Evolutionary conservation across 2,797 vertebrate genomes (phyloP), one percentile per base, ranked within the genome.

Genomic region (Sebastes iracundus): DNA sequence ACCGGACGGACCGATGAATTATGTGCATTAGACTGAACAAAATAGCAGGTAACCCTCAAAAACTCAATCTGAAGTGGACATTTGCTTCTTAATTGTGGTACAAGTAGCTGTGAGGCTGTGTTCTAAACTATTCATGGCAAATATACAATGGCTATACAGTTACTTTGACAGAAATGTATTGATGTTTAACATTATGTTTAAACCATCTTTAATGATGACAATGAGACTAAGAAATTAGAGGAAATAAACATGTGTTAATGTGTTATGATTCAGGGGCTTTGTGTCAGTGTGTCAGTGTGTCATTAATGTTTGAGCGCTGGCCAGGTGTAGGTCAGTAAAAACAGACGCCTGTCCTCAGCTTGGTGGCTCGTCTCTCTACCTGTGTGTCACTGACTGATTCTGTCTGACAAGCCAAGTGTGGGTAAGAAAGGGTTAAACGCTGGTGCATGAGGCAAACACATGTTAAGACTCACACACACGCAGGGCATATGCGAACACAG

Each of bases 391-490:
- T 18, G 33, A n/a, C 66, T 23, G 60, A 58, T 52, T 38, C 46
- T 20, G 18, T 46, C 46, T 74, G 63, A 78, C 5, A 4, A 78
- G 77, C 11, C 32, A 75, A 61, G 64, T 4, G 22, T n/a, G 61
- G 18, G 46, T 7, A 14, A 30, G 35, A 80, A 77, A 78, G 83
- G 78, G 80, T 90, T 91, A 87, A 90, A 71, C 58, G 23, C 60
- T 70, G 20, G 23, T 42, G 62, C 77, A 82, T 81, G 67, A 84
- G 83, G 80, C 73, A 83, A 79, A 80, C 85, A 84, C 87, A 91
- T 82, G 87, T 82, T 75, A 74, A 85, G 42, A 77, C 81, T 88
- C 77, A 87, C 87, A 83, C 87, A 83, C 52, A 82, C 68, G n/a
- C 62, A 52, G 81, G 56, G 80, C 80, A 87, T 79, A 90, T 72